These are phyloP conservation scores for Tupaia tana DNA, from an alignment of 2,113 vertebrate species.

Conservation along the genomic window DNA sequence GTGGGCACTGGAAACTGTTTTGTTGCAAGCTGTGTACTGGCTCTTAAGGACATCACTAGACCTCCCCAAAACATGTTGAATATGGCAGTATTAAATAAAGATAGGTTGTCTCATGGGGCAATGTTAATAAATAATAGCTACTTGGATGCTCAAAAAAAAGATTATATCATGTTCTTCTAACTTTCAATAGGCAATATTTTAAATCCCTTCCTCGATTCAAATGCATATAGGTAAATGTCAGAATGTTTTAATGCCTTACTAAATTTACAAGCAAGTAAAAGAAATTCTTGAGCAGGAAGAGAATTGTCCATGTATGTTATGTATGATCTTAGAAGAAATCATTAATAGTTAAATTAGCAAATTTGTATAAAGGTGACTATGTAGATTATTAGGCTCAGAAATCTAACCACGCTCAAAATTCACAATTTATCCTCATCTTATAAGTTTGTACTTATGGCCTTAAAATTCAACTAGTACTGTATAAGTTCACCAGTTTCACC, in stretches of 20 bases:
- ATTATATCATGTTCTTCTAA: not conserved
- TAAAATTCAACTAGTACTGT: not conserved
- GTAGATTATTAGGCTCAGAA: not conserved
- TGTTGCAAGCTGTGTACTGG: too few species aligned
- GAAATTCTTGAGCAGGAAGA: rapidly evolving
- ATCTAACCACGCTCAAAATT: not conserved
- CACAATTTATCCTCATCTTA: not conserved
- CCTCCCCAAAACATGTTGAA: too few species aligned
- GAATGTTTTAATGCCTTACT: not conserved
- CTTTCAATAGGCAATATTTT: not conserved
- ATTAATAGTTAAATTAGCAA: not conserved
- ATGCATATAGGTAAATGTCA: not conserved
- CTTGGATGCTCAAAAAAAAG: not conserved
- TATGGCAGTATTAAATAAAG: too few species aligned
- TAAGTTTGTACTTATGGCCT: not conserved
- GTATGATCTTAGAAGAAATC: not conserved
- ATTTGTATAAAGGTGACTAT: not conserved
- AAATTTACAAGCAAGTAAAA: conserved; percentile 9
- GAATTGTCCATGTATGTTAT: not conserved
- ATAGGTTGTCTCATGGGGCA: too few species aligned
- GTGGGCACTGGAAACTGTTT: too few species aligned
- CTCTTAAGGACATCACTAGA: too few species aligned
- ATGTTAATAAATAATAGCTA: too few species aligned
- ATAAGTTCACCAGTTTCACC: not conserved
- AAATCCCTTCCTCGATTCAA: not conserved